phyloP scores from a whole-genome alignment of 2,888 invertebrate species.

The Gastracanthus pulcherrimus region DNA sequence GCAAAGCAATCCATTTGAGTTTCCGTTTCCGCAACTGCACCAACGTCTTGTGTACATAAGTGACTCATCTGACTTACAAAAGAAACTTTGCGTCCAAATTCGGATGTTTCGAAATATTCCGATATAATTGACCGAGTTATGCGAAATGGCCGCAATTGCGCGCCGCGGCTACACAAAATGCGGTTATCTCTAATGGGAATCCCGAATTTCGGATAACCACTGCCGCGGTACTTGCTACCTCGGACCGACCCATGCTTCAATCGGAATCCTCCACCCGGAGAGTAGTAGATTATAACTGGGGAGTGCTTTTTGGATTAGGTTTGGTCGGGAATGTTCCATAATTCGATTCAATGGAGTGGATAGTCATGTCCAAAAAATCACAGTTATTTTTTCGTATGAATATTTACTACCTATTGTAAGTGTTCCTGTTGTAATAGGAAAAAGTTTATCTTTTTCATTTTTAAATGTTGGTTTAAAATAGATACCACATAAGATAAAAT shows the following conservation, averaged over 20 bases:
- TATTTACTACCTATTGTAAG: too few relatives aligned
- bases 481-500: too few relatives aligned
- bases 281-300: not conserved
- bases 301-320: not conserved
- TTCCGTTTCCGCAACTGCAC: not conserved
- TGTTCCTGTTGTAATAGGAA: too few relatives aligned
- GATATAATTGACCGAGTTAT: not conserved
- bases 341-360: too few relatives aligned
- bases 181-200: constrained; percentile 11
- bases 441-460: too few relatives aligned
- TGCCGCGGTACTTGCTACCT: not conserved
- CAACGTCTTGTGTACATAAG: too few relatives aligned
- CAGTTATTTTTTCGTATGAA: too few relatives aligned
- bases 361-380: too few relatives aligned
- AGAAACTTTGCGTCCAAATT: not conserved
- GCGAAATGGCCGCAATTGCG: not conserved
- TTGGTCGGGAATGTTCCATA: not conserved
- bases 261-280: not conserved
- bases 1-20: not conserved
- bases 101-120: not conserved
- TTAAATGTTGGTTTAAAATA: too few relatives aligned
- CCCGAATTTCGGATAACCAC: not conserved
- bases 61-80: not conserved
- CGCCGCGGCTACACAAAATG: too few relatives aligned
- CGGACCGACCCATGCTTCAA: not conserved